A percentile compares a stretch with the other conserved stretches of the same genome.
These are phyloP conservation scores for Iphiclides podalirius DNA, from an alignment of 2,888 invertebrate species.

Conservation along the genomic window DNA sequence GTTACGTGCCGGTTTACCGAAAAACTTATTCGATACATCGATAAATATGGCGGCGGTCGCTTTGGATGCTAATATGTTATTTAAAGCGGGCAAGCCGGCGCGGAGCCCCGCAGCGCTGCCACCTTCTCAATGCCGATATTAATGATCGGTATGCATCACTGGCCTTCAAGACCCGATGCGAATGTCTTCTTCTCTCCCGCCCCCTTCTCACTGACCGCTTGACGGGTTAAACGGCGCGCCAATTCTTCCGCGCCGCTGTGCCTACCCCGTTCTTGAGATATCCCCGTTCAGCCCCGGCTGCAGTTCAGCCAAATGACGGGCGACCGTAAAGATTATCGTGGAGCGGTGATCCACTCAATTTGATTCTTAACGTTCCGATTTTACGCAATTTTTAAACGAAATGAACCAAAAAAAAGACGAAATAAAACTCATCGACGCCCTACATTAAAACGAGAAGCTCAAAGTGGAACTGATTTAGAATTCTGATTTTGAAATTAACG, in stretches of 20 bases:
- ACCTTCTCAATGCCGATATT: constrained; percentile 68
- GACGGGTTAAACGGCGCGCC: constrained; percentile 32
- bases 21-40: constrained; percentile 53
- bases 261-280: too few relatives aligned
- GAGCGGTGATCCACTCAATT: too few relatives aligned
- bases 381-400: too few relatives aligned
- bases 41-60: constrained; percentile 69
- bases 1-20: constrained; percentile 69
- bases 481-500: constrained; percentile 21
- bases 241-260: background rate
- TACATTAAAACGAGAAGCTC: constrained; percentile 14
- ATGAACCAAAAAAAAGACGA: too few relatives aligned
- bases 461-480: constrained; percentile 21
- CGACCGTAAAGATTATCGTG: too few relatives aligned
- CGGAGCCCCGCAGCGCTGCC: constrained; percentile 68
- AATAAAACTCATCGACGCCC: constrained; percentile 3
- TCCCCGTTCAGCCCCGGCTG: too few relatives aligned
- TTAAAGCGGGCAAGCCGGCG: constrained; percentile 50
- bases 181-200: constrained; percentile 56
- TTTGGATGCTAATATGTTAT: constrained; percentile 73
- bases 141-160: constrained; percentile 64
- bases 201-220: constrained; percentile 32
- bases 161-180: constrained; percentile 45
- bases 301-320: too few relatives aligned
- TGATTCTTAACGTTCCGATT: too few relatives aligned